phyloP scores from a whole-genome alignment of 2,113 vertebrate species.

The Xiphorhynchus elegans region DNA sequence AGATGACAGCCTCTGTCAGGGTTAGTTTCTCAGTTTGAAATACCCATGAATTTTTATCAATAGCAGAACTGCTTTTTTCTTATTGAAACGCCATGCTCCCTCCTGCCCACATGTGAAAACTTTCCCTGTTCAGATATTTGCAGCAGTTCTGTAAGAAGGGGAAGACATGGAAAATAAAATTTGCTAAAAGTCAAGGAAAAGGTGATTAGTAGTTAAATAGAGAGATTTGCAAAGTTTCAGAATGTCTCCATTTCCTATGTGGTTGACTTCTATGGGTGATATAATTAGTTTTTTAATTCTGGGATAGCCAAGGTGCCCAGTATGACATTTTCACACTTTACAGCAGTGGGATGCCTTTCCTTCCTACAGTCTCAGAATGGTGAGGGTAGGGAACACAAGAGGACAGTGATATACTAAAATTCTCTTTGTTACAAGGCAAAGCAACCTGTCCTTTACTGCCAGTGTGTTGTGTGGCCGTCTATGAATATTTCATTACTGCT shows the following conservation, averaged over 20 bases:
- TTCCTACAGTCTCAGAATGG: background rate
- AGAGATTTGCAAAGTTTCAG: background rate
- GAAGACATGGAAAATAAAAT: background rate
- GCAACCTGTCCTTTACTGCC: constrained; percentile 40
- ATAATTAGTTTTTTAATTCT: background rate
- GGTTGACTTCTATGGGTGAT: background rate
- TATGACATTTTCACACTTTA: background rate
- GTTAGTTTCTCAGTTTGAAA: background rate
- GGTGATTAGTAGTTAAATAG: background rate
- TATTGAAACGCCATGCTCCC: background rate
- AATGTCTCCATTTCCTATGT: background rate
- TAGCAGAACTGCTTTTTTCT: background rate
- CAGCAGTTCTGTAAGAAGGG: background rate
- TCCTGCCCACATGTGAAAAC: background rate
- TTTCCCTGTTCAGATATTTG: background rate
- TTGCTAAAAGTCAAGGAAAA: background rate
- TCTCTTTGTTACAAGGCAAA: background rate
- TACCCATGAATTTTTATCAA: background rate
- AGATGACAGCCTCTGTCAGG: background rate
- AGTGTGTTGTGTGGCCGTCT: constrained; percentile 1
- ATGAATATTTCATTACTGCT: constrained; percentile 69
- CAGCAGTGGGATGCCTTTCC: background rate
- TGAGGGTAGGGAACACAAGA: background rate
- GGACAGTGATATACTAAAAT: background rate
- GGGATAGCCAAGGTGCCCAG: background rate